These are phyloP conservation scores for Xanthia icteritia DNA, from an alignment of 2,888 invertebrate species.

Conservation along the genomic window DNA sequence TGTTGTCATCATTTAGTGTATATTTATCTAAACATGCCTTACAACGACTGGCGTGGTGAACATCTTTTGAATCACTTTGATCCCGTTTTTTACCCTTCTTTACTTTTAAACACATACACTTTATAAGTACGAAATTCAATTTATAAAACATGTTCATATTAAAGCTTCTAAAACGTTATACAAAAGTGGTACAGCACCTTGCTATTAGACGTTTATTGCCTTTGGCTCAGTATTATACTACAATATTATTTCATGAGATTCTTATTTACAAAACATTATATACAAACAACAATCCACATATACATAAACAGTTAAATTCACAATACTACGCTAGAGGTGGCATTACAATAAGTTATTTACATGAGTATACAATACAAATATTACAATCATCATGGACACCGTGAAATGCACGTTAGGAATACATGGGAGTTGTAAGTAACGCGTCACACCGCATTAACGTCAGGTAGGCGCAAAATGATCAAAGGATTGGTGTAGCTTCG, in stretches of 20 bases:
- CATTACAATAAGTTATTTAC: constrained; percentile 76
- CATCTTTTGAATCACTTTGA: constrained; percentile 47
- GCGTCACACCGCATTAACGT: neutral
- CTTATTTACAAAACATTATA: constrained; percentile 78
- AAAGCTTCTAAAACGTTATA: constrained; percentile 83
- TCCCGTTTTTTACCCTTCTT: constrained; percentile 62
- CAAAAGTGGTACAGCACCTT: constrained; percentile 85
- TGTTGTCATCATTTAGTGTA: constrained; percentile 45
- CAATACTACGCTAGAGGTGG: constrained; percentile 76
- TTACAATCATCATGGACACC: constrained; percentile 68
- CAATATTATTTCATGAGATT: constrained; percentile 77
- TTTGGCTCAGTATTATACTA: constrained; percentile 85
- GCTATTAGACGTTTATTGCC: constrained; percentile 84
- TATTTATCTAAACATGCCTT: constrained; percentile 56
- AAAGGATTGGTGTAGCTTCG: constrained; percentile 50
- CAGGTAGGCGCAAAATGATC: constrained; percentile 49
- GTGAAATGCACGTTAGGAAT: constrained; percentile 71
- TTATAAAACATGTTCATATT: constrained; percentile 75
- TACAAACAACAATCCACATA: constrained; percentile 69
- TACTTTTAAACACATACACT: constrained; percentile 59
- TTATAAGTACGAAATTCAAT: constrained; percentile 75
- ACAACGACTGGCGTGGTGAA: constrained; percentile 42
- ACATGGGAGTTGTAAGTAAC: constrained; percentile 33
- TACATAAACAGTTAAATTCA: constrained; percentile 60
- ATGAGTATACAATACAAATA: constrained; percentile 67